These are phyloP conservation scores for Peromyscus eremicus DNA, from an alignment of 2,797 vertebrate species.

Conservation along the genomic window DNA sequence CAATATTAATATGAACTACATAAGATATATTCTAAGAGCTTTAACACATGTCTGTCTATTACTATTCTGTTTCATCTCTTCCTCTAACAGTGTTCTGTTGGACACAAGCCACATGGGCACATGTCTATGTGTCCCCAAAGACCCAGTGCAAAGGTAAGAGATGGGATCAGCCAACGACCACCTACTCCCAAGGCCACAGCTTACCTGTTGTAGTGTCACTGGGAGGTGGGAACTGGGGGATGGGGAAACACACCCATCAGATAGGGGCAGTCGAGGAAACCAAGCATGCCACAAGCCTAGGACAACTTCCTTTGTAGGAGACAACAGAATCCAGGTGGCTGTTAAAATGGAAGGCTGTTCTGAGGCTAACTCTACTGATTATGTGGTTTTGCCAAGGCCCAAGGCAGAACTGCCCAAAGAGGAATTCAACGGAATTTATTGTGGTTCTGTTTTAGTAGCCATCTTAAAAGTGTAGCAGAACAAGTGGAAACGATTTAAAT, in stretches of 20 bases:
- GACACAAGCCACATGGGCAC: not conserved
- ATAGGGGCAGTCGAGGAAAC: not conserved
- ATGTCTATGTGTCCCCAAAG: not conserved
- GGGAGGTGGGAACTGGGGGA: not conserved
- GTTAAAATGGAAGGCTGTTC: not conserved
- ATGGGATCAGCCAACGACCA: not conserved
- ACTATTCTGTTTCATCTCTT: constrained; percentile 27
- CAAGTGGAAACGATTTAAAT: not conserved
- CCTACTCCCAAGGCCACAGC: not conserved
- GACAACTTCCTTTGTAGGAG: not conserved
- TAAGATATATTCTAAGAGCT: constrained; percentile 22
- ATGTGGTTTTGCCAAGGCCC: not conserved
- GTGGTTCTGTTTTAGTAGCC: not conserved
- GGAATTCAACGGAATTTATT: not conserved
- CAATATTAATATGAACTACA: not conserved
- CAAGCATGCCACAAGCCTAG: not conserved
- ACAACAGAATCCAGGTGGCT: not conserved
- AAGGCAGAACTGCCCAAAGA: not conserved
- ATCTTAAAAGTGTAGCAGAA: not conserved
- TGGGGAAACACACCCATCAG: not conserved
- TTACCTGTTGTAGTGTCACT: not conserved
- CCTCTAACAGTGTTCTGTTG: constrained; percentile 3
- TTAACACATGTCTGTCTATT: not conserved
- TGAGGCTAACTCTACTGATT: not conserved
- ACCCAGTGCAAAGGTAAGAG: not conserved